Evolutionary conservation across 2,113 vertebrate genomes (phyloP), one percentile per base, ranked within the genome.

Genomic region (Caranx ignobilis): DNA sequence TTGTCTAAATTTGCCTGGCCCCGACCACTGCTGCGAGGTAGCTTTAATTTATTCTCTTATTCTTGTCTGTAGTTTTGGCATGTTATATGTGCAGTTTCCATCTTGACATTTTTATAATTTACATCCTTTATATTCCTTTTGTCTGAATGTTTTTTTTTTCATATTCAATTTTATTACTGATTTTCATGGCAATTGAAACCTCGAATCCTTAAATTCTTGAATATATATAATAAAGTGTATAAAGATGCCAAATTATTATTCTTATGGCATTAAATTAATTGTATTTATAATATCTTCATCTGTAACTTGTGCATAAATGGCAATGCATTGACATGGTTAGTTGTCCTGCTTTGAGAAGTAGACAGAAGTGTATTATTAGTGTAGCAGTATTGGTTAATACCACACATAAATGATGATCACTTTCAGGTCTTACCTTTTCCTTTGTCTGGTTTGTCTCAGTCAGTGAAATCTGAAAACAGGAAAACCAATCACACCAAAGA

Each of bases 381-480:
- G 12, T 52, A 34, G 21, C 9, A 61, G 2, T 16, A 16, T 5
- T 48, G 2, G 4, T 47, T 35, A 19, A 68, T 1, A 34, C 55
- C 39, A 19, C 11, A 56, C 52, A 43, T n/a, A 61, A 1, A 35
- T 64, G 34, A 18, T 65, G 18, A 68, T 47, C 34, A 18, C n/a
- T 37, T 68, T 54, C 7, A 26, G 13, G 21, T 72, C 83, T 79
- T 83, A 89, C 87, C 86, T 87, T 83, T 81, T 26, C n/a, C 34
- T 15, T 50, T 47, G 43, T 55, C 50, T 60, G 34, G 73, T 75
- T 47, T 60, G 61, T 55, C n/a, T 37, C 31, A 66, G 59, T 70
- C 60, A 79, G 41, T 67, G 50, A 34, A 75, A 66, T 78, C 32
- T 75, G 31, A 87, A 74, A 75, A 71, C 31, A 75, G 63, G 35